These are phyloP conservation scores for Oxyteleia sp. DNA, from an alignment of 2,888 invertebrate species.

Conservation along the genomic window DNA sequence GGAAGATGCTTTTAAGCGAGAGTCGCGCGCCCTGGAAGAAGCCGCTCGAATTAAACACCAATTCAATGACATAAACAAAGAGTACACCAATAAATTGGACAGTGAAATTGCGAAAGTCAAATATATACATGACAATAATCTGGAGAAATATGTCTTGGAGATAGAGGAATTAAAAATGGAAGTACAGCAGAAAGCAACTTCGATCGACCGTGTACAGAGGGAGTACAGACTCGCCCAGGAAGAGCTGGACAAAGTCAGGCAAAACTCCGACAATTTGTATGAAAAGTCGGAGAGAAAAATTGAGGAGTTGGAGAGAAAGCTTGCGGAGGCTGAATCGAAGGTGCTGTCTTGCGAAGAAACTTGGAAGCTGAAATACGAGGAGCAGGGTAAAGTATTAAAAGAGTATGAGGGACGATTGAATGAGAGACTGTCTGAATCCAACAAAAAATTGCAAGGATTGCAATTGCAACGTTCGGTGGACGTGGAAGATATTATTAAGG, in stretches of 20 bases:
- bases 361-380: slow-evolving; percentile 75
- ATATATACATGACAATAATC: slow-evolving; percentile 89
- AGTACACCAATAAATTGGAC: slow-evolving; percentile 86
- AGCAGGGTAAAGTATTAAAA: slow-evolving; percentile 78
- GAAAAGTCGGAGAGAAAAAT: slow-evolving; percentile 77
- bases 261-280: slow-evolving; percentile 76
- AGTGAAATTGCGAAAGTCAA: slow-evolving; percentile 89
- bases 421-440: slow-evolving; percentile 76
- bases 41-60: slow-evolving; percentile 78
- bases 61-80: slow-evolving; percentile 78
- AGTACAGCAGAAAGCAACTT: slow-evolving; percentile 88
- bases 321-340: slow-evolving; percentile 78
- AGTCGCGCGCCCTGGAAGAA: slow-evolving; percentile 83
- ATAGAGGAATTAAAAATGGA: slow-evolving; percentile 89
- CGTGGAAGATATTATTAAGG: slow-evolving; percentile 79
- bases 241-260: slow-evolving; percentile 87
- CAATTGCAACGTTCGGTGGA: slow-evolving; percentile 77
- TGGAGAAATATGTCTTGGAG: slow-evolving; percentile 89
- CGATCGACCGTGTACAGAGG: slow-evolving; percentile 88
- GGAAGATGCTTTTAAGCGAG: slow-evolving; percentile 88
- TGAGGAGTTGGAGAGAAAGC: slow-evolving; percentile 79
- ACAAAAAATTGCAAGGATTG: slow-evolving; percentile 77
- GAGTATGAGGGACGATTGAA: slow-evolving; percentile 80
- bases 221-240: slow-evolving; percentile 89
- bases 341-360: slow-evolving; percentile 77